phyloP scores from a whole-genome alignment of 2,113 vertebrate genomes.

The Seriola aureovittata region DNA sequence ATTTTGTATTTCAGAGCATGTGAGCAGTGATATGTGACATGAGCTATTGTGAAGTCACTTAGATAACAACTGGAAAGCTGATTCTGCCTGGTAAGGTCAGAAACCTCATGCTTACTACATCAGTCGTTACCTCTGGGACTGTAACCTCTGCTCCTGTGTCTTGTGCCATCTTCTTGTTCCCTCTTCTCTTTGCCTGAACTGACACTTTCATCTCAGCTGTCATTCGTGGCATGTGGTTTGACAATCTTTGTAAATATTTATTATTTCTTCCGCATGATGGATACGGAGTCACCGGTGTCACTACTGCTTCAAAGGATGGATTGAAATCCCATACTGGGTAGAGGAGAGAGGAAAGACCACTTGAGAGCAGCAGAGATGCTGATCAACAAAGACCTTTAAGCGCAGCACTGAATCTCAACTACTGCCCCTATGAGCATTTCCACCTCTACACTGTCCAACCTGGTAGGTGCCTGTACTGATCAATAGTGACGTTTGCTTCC shows the following conservation, averaged over 20 bases:
- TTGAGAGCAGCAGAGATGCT: constrained; percentile 23
- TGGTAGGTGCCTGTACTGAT: too few relatives aligned
- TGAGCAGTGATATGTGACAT: too few relatives aligned
- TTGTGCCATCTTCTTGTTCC: not conserved
- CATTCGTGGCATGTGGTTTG: constrained; percentile 15
- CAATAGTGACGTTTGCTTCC: too few relatives aligned
- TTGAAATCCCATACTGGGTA: constrained; percentile 20
- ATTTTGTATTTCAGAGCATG: too few relatives aligned
- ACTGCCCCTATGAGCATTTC: not conserved
- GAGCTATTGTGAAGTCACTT: too few relatives aligned
- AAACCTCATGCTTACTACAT: not conserved
- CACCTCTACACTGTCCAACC: too few relatives aligned
- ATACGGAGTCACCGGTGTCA: constrained; percentile 47
- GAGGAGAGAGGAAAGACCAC: constrained; percentile 12
- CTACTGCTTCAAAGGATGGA: constrained; percentile 50
- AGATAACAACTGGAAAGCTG: too few relatives aligned
- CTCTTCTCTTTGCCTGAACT: constrained; percentile 1
- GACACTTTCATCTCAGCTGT: constrained; percentile 56
- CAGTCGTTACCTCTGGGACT: not conserved
- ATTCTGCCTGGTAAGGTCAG: not conserved
- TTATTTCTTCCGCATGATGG: constrained; percentile 39
- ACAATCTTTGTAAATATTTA: constrained; percentile 62
- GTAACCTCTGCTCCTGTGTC: not conserved
- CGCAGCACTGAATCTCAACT: constrained; percentile 37
- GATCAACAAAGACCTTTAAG: constrained; percentile 31